Evolutionary conservation across 2,797 vertebrate species (phyloP).

Genomic region (Tenualosa ilisha): DNA sequence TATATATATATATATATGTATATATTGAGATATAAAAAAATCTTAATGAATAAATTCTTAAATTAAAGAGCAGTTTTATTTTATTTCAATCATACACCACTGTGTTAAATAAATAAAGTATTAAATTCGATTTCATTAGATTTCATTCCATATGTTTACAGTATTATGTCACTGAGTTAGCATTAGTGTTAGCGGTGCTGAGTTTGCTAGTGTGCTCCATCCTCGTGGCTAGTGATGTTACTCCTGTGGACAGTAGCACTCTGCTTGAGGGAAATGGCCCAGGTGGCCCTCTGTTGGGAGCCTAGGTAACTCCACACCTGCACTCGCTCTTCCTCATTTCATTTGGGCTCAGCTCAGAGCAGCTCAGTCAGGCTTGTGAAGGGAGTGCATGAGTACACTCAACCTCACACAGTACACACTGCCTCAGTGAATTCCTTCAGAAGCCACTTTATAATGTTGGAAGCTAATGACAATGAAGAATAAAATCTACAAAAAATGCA

Average conservation of each 20-base stretch:
- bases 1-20: no score
- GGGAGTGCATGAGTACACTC: no score
- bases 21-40: background rate
- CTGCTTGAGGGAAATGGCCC: background rate
- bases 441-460: background rate
- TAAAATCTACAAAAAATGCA: background rate
- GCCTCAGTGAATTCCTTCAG: background rate
- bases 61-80: no score
- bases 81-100: no score
- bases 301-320: background rate
- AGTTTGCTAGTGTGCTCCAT: background rate
- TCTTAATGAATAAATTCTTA: background rate
- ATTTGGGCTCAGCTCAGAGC: no score
- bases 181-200: background rate
- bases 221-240: background rate
- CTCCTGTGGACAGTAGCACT: background rate
- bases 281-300: slow-evolving; percentile 20
- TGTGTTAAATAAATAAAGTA: no score
- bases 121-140: background rate
- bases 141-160: background rate
- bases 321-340: background rate
- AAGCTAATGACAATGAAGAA: background rate
- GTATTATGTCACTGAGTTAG: background rate
- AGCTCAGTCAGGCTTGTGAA: background rate
- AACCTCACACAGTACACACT: background rate